Percentiles rank a stretch among this genome's conserved stretches.
These are phyloP conservation scores for Nansenia antarctica DNA, from an alignment of 2,113 vertebrate genomes.

Conservation along the genomic window DNA sequence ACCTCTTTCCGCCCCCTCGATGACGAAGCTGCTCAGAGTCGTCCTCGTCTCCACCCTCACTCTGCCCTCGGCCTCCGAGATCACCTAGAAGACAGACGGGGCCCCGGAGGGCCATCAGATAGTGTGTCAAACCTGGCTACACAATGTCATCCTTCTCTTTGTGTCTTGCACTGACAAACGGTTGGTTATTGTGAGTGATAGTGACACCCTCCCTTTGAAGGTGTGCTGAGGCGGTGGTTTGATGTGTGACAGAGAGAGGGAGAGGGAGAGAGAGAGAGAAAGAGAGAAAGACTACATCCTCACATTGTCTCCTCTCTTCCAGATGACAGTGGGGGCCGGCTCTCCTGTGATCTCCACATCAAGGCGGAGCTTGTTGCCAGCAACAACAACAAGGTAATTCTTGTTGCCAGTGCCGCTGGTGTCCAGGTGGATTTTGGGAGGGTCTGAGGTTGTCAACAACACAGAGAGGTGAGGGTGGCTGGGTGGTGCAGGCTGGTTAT, in stretches of 20 bases:
- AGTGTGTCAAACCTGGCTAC: neutral
- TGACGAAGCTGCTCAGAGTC: slow-evolving; percentile 82
- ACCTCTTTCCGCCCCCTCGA: slow-evolving; percentile 78
- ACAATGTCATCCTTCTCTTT: neutral
- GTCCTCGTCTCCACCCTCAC: slow-evolving; percentile 74
- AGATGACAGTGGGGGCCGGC: slow-evolving; percentile 80
- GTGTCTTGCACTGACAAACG: neutral
- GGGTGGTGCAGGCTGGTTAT: too few relatives aligned
- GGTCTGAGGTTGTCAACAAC: too few relatives aligned
- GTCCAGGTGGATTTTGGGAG: slow-evolving; percentile 91
- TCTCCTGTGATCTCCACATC: slow-evolving; percentile 87
- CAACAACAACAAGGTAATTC: slow-evolving; percentile 84
- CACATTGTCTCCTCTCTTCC: slow-evolving; percentile 80
- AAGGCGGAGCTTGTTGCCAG: slow-evolving; percentile 87
- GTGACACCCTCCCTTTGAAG: neutral
- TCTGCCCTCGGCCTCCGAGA: slow-evolving; percentile 74
- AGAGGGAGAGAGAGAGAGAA: neutral
- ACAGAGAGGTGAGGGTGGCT: too few relatives aligned
- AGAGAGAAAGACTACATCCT: slow-evolving; percentile 27
- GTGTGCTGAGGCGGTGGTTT: neutral
- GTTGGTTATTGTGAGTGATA: neutral
- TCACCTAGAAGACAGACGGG: slow-evolving; percentile 60
- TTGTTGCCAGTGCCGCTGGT: slow-evolving; percentile 70
- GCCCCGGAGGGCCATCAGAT: neutral
- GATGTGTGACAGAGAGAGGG: neutral